A percentile compares a stretch with the other conserved stretches of the same genome.
Conservation (phyloP, 2,113 vertebrate species). For the Ciconia maguari region DNA sequence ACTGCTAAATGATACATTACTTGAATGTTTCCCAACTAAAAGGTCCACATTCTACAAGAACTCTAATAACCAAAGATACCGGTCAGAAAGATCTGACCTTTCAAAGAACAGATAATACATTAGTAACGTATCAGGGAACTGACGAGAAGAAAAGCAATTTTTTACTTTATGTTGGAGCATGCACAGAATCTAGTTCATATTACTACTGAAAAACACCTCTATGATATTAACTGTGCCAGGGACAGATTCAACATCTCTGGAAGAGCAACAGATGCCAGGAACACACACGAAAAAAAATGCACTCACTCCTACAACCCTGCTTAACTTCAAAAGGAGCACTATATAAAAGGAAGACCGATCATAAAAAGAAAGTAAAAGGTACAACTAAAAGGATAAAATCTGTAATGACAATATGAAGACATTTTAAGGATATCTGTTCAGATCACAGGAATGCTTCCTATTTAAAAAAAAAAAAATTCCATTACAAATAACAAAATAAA, state of each 20-base stretch:
- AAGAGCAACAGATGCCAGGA: neutral
- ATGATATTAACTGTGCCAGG: neutral
- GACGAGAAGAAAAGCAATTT: neutral
- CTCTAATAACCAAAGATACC: neutral
- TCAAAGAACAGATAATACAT: neutral
- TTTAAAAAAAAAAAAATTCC: neutral
- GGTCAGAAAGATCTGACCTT: neutral
- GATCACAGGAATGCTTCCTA: neutral
- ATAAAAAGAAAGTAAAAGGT: neutral
- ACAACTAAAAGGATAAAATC: neutral
- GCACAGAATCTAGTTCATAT: neutral
- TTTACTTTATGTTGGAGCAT: neutral
- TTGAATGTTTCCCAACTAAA: neutral
- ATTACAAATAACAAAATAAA: neutral
- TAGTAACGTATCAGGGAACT: neutral
- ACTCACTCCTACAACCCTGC: neutral
- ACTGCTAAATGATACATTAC: conserved; percentile 1
- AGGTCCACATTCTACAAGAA: neutral
- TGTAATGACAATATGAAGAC: neutral
- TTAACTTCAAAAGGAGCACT: neutral
- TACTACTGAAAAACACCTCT: neutral
- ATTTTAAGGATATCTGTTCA: neutral
- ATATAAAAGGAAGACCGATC: neutral
- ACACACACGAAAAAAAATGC: neutral
- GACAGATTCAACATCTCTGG: neutral